Evolutionary conservation across 2,888 invertebrate species (phyloP).

Genomic region (Sesia bembeciformis): DNA sequence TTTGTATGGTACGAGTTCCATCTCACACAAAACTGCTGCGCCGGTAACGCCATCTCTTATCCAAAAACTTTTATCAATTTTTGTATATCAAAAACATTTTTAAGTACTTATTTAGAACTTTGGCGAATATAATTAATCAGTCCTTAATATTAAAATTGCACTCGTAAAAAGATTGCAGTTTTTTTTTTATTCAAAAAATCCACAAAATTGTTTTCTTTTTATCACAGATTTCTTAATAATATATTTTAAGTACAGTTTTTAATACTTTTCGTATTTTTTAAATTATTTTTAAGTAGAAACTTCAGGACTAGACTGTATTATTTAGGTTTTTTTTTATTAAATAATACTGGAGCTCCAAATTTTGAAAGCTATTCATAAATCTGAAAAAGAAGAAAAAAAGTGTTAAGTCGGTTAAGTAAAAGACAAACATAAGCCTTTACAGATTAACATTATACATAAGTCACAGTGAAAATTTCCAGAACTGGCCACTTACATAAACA

Average conservation of each 20-base stretch:
- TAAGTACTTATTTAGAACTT: slow-evolving; percentile 11
- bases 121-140: slow-evolving; percentile 11
- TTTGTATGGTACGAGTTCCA: slow-evolving; percentile 90
- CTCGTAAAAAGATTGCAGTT: slow-evolving; percentile 25
- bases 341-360: slow-evolving; percentile 42
- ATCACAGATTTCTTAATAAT: slow-evolving; percentile 21
- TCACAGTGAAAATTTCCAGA: too few relatives aligned
- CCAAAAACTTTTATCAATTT: slow-evolving; percentile 3
- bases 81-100: slow-evolving; percentile 8
- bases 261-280: slow-evolving; percentile 32
- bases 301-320: slow-evolving; percentile 54
- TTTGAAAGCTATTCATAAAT: slow-evolving; percentile 15
- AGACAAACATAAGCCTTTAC: too few relatives aligned
- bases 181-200: slow-evolving; percentile 9
- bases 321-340: neutral
- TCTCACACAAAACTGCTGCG: slow-evolving; percentile 82
- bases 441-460: too few relatives aligned
- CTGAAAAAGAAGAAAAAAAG: slow-evolving; percentile 26
- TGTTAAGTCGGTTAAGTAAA: neutral
- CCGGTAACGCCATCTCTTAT: slow-evolving; percentile 62
- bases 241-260: slow-evolving; percentile 45
- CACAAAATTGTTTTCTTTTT: slow-evolving; percentile 13
- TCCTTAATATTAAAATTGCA: slow-evolving; percentile 11
- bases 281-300: slow-evolving; percentile 50
- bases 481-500: too few relatives aligned